A percentile compares a stretch with the other conserved stretches of the same genome.
Conservation (phyloP, 2,113 vertebrate species). For the Casuarius casuarius region DNA sequence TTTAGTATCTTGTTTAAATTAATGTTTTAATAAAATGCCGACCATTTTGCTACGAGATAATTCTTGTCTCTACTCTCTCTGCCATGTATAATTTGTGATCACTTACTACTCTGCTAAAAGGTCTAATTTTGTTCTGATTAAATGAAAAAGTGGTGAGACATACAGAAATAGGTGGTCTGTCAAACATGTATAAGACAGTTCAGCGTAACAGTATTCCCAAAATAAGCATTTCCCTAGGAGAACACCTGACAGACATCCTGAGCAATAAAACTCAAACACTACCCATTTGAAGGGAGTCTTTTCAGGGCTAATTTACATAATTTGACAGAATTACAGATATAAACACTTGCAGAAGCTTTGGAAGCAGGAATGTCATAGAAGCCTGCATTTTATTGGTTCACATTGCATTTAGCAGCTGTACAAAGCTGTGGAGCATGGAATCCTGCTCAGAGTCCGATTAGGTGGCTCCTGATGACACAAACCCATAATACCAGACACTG, state of each 20-base stretch:
- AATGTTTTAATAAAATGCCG: background rate
- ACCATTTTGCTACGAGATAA: background rate
- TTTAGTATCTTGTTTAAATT: background rate
- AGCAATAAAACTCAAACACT: slow-evolving; percentile 15
- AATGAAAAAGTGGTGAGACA: background rate
- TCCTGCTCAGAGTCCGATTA: background rate
- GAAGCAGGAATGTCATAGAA: slow-evolving; percentile 22
- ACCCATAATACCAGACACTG: background rate
- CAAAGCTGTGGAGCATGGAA: background rate
- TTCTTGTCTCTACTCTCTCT: background rate
- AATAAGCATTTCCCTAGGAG: background rate
- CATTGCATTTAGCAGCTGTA: slow-evolving; percentile 21
- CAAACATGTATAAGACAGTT: background rate
- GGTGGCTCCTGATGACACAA: background rate
- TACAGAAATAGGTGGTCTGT: background rate
- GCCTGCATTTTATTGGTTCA: background rate
- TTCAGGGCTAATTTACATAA: slow-evolving; percentile 41
- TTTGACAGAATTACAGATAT: slow-evolving; percentile 50
- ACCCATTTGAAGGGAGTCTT: background rate
- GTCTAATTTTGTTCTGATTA: background rate
- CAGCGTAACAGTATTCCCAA: background rate
- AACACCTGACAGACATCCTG: background rate
- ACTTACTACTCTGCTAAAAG: background rate
- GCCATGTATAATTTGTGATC: background rate
- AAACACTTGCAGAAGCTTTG: slow-evolving; percentile 29